Conservation (phyloP, 2,113 vertebrate genomes). For the Salvelinus namaycush region DNA sequence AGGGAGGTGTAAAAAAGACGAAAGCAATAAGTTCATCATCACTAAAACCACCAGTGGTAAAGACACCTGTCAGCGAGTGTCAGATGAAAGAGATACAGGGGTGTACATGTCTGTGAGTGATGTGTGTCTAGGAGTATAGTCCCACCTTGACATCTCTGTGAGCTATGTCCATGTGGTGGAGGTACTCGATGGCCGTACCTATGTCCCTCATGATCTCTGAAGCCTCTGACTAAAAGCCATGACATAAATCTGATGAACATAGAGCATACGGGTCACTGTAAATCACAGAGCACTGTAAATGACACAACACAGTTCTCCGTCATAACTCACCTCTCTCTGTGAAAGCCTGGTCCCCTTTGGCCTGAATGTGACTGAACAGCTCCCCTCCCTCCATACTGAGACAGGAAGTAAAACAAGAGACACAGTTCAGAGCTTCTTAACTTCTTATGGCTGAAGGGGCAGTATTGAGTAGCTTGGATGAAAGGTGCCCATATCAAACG, state of each 20-base stretch:
- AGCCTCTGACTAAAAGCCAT: constrained; percentile 78
- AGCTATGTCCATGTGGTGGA: constrained; percentile 90
- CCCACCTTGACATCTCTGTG: constrained; percentile 97
- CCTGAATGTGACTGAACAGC: constrained; percentile 94
- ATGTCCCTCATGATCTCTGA: constrained; percentile 96
- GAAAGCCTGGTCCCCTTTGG: constrained; percentile 95
- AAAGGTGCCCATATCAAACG: too few relatives aligned
- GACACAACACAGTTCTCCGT: not conserved
- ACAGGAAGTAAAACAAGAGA: constrained; percentile 20
- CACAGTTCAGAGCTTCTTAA: not conserved
- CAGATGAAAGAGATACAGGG: not conserved
- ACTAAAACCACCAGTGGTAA: not conserved
- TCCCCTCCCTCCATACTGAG: constrained; percentile 96
- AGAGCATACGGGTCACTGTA: constrained; percentile 10
- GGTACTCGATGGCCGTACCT: constrained; percentile 89
- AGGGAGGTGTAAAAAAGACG: not conserved
- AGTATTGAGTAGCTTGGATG: too few relatives aligned
- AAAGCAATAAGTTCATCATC: not conserved
- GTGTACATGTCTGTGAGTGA: not conserved
- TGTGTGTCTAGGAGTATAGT: not conserved
- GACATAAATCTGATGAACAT: not conserved
- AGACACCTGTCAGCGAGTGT: not conserved
- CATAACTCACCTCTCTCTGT: constrained; percentile 91
- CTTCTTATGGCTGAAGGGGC: too few relatives aligned
- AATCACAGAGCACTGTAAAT: not conserved